Evolutionary conservation across 2,113 vertebrate genomes (phyloP), one percentile per base, ranked within the genome.

Genomic region (Lutjanus erythropterus): DNA sequence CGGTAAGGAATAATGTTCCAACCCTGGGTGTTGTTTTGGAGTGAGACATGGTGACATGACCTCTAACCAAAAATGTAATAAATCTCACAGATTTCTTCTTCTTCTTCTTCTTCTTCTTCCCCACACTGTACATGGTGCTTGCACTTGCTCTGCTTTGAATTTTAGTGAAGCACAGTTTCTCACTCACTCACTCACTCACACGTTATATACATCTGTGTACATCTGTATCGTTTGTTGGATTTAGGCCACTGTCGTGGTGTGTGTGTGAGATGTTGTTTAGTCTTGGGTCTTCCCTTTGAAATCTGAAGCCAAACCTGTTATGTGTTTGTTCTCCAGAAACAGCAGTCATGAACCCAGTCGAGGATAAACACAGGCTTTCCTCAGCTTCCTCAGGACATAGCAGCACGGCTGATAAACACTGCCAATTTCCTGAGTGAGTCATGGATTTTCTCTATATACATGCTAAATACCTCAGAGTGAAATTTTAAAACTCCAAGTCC

Each of bases 351-450:
- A 27, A 16, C n/a, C 3, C 23, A 33, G 35, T 2, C n/a, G 42
- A n/a, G 21, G 35, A 31, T 49, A 76, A 74, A 29, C 60, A 76
- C 46, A 75, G 9, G 0, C 3, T 59, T 66, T 75, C 75, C 47
- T n/a, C 62, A 29, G 4, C 42, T 85, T 78, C 81, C 82, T 46
- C 73, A 27, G 68, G 19, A 81, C 39, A 49, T 6, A 65, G 27
- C 60, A 76, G 42, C 31, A 70, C 18, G 35, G 35, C 52, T n/a
- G 9, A 33, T 14, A 49, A 35, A 55, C 58, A 42, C 58, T 93
- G 88, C 46, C 5, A 0, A 8, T 61, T 21, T 68, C 60, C 79
- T 1, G 23, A 55, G 93, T 94, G 64, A 92, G 91, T 84, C 9
- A 1, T 31, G 5, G 0, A 75, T 35, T 78, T 61, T 9, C 56